Evolutionary conservation across 2,113 vertebrate species (phyloP).

Genomic region (Petroica traversi): DNA sequence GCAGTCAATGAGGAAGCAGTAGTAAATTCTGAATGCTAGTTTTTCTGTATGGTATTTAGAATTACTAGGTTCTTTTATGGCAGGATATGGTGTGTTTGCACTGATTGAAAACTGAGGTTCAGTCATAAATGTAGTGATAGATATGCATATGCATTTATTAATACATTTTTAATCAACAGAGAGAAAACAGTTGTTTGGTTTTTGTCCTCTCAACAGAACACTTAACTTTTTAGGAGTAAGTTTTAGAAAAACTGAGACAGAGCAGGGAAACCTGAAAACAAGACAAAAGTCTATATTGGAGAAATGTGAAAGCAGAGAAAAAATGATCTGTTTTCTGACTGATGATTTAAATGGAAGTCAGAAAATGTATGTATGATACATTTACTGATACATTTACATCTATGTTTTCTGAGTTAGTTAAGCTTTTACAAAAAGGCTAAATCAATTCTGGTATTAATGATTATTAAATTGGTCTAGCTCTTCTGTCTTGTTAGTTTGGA

Average conservation of each 20-base stretch:
- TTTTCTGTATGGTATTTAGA: not conserved
- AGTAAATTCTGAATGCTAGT: constrained; percentile 1
- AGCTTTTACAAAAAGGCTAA: not conserved
- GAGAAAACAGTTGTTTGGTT: not conserved
- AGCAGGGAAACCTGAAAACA: not conserved
- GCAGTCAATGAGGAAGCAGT: not conserved
- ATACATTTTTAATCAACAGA: not conserved
- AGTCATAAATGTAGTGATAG: not conserved
- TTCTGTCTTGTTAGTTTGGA: not conserved
- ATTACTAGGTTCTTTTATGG: not conserved
- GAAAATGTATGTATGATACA: too few species aligned
- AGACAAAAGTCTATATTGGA: not conserved
- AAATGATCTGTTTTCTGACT: not conserved
- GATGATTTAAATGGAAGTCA: not conserved
- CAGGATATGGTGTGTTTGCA: not conserved
- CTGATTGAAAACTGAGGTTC: not conserved
- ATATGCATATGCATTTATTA: not conserved
- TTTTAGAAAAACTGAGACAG: not conserved
- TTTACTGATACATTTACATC: not conserved
- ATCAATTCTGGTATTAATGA: not conserved
- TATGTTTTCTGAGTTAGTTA: not conserved
- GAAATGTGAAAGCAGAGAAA: not conserved
- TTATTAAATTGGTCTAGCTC: not conserved
- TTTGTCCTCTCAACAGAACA: not conserved
- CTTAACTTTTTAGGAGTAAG: not conserved